Percentiles rank a stretch among this genome's conserved stretches.
phyloP scores from a whole-genome alignment of 92 coral and sea anemone species.

The Pocillopora grandis region DNA sequence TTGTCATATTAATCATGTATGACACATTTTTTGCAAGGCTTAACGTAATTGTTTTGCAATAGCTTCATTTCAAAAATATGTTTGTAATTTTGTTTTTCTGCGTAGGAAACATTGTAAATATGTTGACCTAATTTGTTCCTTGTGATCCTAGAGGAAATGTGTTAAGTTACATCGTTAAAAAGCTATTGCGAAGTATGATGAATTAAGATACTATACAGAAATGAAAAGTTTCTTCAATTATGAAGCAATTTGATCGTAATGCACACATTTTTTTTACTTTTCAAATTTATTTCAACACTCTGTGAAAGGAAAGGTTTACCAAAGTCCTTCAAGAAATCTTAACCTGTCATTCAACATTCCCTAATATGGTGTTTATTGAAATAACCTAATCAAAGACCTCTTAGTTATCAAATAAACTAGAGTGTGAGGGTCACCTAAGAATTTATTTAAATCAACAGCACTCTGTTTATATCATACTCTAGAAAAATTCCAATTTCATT shows the following conservation, averaged over 20 bases:
- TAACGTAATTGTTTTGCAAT: constrained; percentile 1
- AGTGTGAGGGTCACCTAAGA: constrained; percentile 16
- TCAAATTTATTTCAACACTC: constrained; percentile 6
- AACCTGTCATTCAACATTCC: constrained; percentile 17
- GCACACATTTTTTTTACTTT: background rate
- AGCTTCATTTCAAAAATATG: constrained; percentile 14
- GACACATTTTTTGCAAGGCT: constrained; percentile 1
- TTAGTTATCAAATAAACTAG: background rate
- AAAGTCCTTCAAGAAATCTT: constrained; percentile 8
- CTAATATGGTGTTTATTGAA: constrained; percentile 32
- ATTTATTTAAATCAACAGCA: constrained; percentile 26
- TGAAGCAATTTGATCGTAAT: background rate
- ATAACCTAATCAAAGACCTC: constrained; percentile 8
- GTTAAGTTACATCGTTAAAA: background rate
- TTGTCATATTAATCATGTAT: constrained; percentile 22
- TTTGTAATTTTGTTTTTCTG: constrained; percentile 12
- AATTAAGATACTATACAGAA: background rate
- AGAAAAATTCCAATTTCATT: constrained; percentile 15
- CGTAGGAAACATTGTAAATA: constrained; percentile 18
- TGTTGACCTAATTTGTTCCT: constrained; percentile 8
- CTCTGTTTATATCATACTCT: constrained; percentile 32
- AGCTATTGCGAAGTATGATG: background rate
- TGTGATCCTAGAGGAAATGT: background rate
- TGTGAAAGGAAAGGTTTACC: background rate
- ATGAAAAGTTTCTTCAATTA: background rate